These are phyloP conservation scores for Nymphicus hollandicus DNA, from an alignment of 2,113 vertebrate genomes.

Conservation along the genomic window DNA sequence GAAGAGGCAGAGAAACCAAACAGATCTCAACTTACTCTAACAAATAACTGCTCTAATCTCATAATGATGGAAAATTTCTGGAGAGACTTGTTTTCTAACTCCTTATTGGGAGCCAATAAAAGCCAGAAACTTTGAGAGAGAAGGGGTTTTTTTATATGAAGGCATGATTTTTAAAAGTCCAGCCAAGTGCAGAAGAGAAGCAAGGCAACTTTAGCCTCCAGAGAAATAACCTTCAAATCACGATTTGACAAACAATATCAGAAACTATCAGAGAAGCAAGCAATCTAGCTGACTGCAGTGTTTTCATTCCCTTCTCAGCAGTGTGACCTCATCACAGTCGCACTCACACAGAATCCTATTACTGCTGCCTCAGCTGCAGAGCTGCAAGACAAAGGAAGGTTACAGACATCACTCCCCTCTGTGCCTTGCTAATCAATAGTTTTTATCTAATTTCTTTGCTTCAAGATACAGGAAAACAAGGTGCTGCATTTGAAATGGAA, in stretches of 20 bases:
- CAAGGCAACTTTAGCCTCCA: constrained; percentile 29
- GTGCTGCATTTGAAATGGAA: constrained; percentile 39
- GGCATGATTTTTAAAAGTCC: neutral
- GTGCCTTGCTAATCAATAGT: constrained; percentile 43
- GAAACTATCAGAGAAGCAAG: constrained; percentile 44
- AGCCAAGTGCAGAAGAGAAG: neutral
- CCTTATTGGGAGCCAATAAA: neutral
- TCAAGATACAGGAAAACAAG: constrained; percentile 48
- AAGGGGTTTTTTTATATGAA: neutral
- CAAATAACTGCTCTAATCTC: neutral
- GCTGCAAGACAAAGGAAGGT: constrained; percentile 56
- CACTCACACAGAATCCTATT: constrained; percentile 53
- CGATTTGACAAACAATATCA: constrained; percentile 60
- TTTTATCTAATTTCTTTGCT: constrained; percentile 67
- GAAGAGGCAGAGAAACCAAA: neutral
- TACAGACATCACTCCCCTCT: constrained; percentile 39
- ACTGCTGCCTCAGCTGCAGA: constrained; percentile 59
- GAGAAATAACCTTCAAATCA: constrained; percentile 69
- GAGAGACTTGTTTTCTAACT: neutral
- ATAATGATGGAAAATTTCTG: neutral
- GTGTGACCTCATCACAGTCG: constrained; percentile 56
- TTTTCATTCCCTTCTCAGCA: constrained; percentile 45
- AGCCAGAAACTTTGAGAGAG: neutral
- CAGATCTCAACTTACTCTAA: neutral
- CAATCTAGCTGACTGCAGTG: constrained; percentile 30